These are phyloP conservation scores for Phodopus roborovskii DNA, from an alignment of 2,113 vertebrate genomes.

Conservation along the genomic window DNA sequence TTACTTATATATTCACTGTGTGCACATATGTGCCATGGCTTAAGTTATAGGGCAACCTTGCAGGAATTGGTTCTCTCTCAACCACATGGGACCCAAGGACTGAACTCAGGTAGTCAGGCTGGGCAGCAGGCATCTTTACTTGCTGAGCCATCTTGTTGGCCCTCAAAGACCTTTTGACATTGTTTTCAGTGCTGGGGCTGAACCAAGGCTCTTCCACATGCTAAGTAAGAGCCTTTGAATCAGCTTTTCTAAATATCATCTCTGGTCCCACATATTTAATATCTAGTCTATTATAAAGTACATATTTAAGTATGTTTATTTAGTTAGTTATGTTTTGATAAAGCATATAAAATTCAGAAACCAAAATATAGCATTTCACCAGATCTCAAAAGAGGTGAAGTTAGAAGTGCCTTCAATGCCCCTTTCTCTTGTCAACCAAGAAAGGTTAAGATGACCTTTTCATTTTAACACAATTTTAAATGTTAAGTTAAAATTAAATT, in stretches of 20 bases:
- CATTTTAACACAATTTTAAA: background rate
- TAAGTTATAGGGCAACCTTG: background rate
- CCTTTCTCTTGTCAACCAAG: background rate
- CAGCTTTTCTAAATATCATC: background rate
- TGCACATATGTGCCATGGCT: background rate
- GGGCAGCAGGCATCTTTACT: background rate
- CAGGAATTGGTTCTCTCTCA: background rate
- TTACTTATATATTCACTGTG: background rate
- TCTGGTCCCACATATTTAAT: background rate
- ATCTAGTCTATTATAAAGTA: background rate
- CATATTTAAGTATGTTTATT: background rate
- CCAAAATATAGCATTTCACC: background rate
- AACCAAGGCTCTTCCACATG: background rate
- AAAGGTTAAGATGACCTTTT: background rate
- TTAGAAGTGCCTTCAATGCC: background rate
- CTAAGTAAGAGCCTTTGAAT: background rate
- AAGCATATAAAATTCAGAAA: background rate
- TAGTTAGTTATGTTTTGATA: background rate
- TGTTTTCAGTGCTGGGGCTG: background rate
- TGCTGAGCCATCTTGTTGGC: background rate
- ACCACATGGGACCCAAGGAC: background rate
- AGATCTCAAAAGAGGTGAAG: background rate
- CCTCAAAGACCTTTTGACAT: background rate
- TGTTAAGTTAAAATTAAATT: background rate
- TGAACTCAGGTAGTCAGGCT: background rate